phyloP scores from a whole-genome alignment of 2,113 vertebrate species.

The Argyrosomus japonicus region DNA sequence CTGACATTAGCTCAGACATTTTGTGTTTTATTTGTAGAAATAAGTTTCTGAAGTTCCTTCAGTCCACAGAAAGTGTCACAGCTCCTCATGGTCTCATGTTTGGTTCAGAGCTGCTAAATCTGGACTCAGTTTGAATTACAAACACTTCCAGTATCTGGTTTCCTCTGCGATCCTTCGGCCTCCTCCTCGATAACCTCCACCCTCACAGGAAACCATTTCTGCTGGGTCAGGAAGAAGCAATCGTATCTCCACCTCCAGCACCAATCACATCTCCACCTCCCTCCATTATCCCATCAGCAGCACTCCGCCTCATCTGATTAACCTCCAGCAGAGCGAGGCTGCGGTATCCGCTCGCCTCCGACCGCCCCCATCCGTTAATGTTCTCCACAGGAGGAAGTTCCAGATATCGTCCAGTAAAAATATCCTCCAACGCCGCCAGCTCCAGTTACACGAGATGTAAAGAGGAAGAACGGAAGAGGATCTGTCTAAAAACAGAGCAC shows the following conservation, averaged over 20 bases:
- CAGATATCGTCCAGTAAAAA: not conserved
- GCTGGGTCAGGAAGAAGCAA: constrained; percentile 8
- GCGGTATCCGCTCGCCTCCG: not conserved
- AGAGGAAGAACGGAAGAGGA: not conserved
- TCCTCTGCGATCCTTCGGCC: not conserved
- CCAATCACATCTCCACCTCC: not conserved
- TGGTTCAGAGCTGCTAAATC: too few species aligned
- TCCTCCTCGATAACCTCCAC: not conserved
- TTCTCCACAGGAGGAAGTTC: constrained; percentile 33
- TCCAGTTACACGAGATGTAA: constrained; percentile 12
- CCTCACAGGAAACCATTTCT: constrained; percentile 22
- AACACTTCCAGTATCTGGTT: not conserved
- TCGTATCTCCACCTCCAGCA: not conserved
- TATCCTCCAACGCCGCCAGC: not conserved
- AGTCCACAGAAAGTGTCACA: too few species aligned
- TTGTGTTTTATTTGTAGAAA: too few species aligned
- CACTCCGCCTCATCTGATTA: constrained; percentile 36
- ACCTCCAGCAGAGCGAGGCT: not conserved
- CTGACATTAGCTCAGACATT: too few species aligned
- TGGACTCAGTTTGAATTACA: too few species aligned
- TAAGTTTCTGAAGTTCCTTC: too few species aligned
- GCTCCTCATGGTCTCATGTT: too few species aligned
- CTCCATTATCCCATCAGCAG: constrained; percentile 45
- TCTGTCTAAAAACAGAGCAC: not conserved
- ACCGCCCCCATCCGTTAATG: not conserved